Conservation (phyloP, 2,113 vertebrate genomes). For the Callopanchax toddi region DNA sequence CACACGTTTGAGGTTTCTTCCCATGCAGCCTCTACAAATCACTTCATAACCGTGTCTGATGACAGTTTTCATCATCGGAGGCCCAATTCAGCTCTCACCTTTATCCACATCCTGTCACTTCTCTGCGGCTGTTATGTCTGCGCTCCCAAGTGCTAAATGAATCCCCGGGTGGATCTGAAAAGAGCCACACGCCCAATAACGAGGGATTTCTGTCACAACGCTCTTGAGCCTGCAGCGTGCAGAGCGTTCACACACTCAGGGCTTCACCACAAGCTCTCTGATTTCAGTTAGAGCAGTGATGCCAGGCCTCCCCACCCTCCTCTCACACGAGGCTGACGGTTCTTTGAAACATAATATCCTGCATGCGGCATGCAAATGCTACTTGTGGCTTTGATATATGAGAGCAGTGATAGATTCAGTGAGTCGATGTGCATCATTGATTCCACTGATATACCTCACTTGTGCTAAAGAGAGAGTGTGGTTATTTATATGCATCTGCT, state of each 20-base stretch:
- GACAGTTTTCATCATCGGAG: slow-evolving; percentile 52
- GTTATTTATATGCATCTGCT: background rate
- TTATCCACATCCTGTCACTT: slow-evolving; percentile 49
- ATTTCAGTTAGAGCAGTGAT: slow-evolving; percentile 61
- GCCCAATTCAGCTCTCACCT: slow-evolving; percentile 40
- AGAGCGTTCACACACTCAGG: slow-evolving; percentile 17
- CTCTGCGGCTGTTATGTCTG: slow-evolving; percentile 56
- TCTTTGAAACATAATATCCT: slow-evolving; percentile 60
- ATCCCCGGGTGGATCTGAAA: slow-evolving; percentile 41
- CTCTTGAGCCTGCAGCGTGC: background rate
- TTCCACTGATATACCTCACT: background rate
- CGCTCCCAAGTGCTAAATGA: slow-evolving; percentile 45
- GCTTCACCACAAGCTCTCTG: slow-evolving; percentile 35
- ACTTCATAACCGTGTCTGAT: slow-evolving; percentile 33
- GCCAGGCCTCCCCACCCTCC: slow-evolving; percentile 36
- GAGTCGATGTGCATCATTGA: slow-evolving; percentile 29
- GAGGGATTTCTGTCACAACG: slow-evolving; percentile 41
- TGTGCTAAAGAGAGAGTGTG: slow-evolving; percentile 3
- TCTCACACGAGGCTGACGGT: slow-evolving; percentile 9
- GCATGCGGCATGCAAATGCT: slow-evolving; percentile 42
- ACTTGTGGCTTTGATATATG: slow-evolving; percentile 64
- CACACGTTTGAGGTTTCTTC: background rate
- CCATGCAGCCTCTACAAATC: slow-evolving; percentile 38
- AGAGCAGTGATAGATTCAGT: slow-evolving; percentile 53
- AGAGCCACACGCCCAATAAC: slow-evolving; percentile 46